A percentile compares a stretch with the other conserved stretches of the same genome.
Evolutionary conservation across 2,797 vertebrate genomes (phyloP).

Genomic region (Microctenopoma stevenorrisi): DNA sequence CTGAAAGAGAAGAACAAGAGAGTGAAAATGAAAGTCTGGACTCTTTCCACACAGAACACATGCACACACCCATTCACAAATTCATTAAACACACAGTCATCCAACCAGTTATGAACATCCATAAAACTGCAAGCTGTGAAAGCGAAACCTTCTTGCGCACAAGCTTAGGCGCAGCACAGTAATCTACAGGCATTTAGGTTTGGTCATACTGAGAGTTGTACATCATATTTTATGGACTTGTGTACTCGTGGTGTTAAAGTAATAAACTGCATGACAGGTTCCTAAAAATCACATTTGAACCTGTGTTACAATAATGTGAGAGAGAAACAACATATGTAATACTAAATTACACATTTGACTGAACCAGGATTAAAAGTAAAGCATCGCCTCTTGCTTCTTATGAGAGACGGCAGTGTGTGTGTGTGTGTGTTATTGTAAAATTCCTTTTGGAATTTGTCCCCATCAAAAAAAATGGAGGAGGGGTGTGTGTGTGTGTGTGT

Average conservation of each 20-base stretch:
- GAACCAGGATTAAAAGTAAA: no score
- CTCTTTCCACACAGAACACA: background rate
- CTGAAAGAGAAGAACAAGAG: conserved; percentile 21
- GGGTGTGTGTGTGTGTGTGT: conserved; percentile 12
- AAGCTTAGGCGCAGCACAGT: background rate
- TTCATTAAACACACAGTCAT: background rate
- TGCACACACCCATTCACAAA: conserved; percentile 15
- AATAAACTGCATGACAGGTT: background rate
- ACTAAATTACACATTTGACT: no score
- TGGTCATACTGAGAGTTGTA: background rate
- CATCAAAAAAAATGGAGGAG: background rate
- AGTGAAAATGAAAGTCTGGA: conserved; percentile 46
- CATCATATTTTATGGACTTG: background rate
- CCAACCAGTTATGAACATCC: background rate
- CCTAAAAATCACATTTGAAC: background rate
- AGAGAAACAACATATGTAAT: no score
- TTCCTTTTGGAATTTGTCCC: background rate
- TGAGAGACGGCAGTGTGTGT: background rate
- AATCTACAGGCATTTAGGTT: background rate
- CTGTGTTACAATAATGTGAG: background rate
- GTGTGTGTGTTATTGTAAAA: background rate
- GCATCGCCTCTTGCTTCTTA: no score
- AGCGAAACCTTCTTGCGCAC: background rate
- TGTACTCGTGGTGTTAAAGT: background rate
- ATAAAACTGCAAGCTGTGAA: background rate